Conservation (phyloP, 2,888 invertebrate genomes). For the Leptothorax acervorum region DNA sequence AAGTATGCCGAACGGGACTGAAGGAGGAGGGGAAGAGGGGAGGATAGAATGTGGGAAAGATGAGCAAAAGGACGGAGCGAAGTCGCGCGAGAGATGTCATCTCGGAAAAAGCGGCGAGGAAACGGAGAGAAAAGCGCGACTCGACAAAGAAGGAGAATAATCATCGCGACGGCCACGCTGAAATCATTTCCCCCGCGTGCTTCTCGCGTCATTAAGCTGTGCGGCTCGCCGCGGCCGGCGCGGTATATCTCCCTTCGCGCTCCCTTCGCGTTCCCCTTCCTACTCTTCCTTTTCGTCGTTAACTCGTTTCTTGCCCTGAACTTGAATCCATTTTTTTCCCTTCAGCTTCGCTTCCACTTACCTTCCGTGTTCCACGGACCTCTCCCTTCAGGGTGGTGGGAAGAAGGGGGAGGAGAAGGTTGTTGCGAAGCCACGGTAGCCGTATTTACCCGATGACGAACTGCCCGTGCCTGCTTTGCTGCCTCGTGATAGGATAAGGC, state of each 20-base stretch:
- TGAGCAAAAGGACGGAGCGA: not conserved
- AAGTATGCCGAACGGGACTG: not conserved
- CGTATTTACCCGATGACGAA: constrained; percentile 51
- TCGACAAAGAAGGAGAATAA: constrained; percentile 49
- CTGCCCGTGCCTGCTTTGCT: constrained; percentile 24
- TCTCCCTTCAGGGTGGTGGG: constrained; percentile 31
- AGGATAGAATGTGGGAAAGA: not conserved
- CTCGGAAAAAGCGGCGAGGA: constrained; percentile 22
- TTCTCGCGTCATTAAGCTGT: constrained; percentile 66
- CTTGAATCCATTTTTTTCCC: constrained; percentile 63
- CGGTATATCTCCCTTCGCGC: constrained; percentile 25
- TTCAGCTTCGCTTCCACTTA: constrained; percentile 43
- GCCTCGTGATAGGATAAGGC: constrained; percentile 10
- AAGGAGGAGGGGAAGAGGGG: not conserved
- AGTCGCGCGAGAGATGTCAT: not conserved
- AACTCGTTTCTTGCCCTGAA: constrained; percentile 66
- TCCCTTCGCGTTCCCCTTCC: constrained; percentile 34
- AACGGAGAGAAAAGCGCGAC: not conserved
- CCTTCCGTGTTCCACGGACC: constrained; percentile 62
- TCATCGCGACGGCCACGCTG: constrained; percentile 44
- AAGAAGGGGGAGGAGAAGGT: not conserved
- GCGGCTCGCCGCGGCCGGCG: not conserved
- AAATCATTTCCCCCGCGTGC: constrained; percentile 62
- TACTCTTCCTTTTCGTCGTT: constrained; percentile 63
- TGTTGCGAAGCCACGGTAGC: constrained; percentile 32